Evolutionary conservation across 2,797 vertebrate species (phyloP).

Genomic region (Rhinophrynus dorsalis): DNA sequence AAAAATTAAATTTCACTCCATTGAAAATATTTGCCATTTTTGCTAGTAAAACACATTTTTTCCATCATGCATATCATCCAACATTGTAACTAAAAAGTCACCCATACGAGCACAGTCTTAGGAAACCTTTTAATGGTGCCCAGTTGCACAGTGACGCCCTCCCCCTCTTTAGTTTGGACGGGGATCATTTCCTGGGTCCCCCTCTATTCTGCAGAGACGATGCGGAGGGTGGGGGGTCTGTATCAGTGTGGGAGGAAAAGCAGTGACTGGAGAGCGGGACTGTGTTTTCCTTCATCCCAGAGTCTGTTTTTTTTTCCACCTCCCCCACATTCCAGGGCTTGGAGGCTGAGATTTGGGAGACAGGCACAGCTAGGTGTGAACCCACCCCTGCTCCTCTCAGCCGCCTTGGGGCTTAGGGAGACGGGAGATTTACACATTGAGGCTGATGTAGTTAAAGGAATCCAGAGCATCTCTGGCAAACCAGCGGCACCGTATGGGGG

Average conservation of each 20-base stretch:
- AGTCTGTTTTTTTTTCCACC: slow-evolving; percentile 74
- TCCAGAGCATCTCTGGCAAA: slow-evolving; percentile 17
- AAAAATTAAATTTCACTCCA: too few relatives aligned
- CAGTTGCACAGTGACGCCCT: too few relatives aligned
- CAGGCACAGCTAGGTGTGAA: slow-evolving; percentile 49
- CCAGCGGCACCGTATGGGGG: neutral
- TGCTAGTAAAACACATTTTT: too few relatives aligned
- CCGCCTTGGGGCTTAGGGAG: neutral
- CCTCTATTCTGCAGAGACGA: too few relatives aligned
- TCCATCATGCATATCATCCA: too few relatives aligned
- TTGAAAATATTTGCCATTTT: too few relatives aligned
- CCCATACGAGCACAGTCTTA: too few relatives aligned
- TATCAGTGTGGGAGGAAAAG: slow-evolving; percentile 17
- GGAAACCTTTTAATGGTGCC: too few relatives aligned
- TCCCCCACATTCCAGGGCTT: slow-evolving; percentile 78
- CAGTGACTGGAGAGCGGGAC: slow-evolving; percentile 46
- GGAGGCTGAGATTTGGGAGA: slow-evolving; percentile 54
- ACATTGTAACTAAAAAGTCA: too few relatives aligned
- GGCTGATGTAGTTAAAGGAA: neutral
- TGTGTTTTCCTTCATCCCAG: slow-evolving; percentile 55
- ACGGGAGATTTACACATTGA: neutral
- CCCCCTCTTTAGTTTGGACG: too few relatives aligned
- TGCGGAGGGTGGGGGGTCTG: neutral
- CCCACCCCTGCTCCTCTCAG: neutral
- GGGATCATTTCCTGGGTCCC: too few relatives aligned